These are phyloP conservation scores for Salminus brasiliensis DNA, from an alignment of 2,113 vertebrate species.

Conservation along the genomic window DNA sequence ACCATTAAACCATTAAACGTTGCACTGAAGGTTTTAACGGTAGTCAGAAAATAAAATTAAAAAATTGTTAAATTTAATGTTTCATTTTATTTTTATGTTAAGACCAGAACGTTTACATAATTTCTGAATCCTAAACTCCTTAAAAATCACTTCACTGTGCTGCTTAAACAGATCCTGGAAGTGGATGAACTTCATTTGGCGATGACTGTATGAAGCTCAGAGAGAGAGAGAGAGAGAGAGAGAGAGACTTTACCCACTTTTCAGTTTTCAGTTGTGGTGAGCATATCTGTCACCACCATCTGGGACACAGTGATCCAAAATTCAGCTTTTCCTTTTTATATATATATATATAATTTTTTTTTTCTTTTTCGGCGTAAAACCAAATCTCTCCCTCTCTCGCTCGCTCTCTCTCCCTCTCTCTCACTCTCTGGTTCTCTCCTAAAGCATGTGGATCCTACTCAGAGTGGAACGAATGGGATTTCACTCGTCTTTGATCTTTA, in stretches of 20 bases:
- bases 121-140: neutral
- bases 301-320: slow-evolving; percentile 50
- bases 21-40: no score
- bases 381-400: slow-evolving; percentile 54
- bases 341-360: slow-evolving; percentile 39
- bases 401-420: slow-evolving; percentile 56
- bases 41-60: no score
- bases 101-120: no score
- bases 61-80: no score
- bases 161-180: neutral
- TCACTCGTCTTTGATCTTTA: slow-evolving; percentile 77
- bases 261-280: slow-evolving; percentile 27
- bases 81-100: no score
- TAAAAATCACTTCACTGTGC: neutral
- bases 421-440: slow-evolving; percentile 61
- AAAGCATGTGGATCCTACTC: slow-evolving; percentile 66
- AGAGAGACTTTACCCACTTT: slow-evolving; percentile 27
- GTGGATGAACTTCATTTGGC: neutral
- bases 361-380: slow-evolving; percentile 33
- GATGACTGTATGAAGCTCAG: neutral
- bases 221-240: slow-evolving; percentile 3
- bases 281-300: slow-evolving; percentile 50
- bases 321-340: slow-evolving; percentile 41
- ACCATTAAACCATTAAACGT: no score
- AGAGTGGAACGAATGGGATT: slow-evolving; percentile 76